Evolutionary conservation across 1,140 invertebrate genomes (phyloP).

Genomic region (Mycetomoellerius zeteki): DNA sequence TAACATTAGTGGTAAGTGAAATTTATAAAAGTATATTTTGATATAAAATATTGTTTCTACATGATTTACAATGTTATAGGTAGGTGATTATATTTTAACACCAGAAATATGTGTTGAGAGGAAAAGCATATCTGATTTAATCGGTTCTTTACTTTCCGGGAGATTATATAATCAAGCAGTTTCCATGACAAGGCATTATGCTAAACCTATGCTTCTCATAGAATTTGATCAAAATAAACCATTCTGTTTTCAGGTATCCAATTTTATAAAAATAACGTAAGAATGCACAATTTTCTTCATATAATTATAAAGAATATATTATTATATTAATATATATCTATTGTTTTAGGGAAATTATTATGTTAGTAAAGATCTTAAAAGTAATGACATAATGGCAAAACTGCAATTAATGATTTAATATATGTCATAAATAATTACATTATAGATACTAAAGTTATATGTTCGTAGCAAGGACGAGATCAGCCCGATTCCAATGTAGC

Average conservation of each 20-base stretch:
- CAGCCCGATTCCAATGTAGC: conserved; percentile 93
- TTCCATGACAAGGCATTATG: conserved; percentile 95
- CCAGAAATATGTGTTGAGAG: conserved; percentile 98
- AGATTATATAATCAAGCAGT: conserved; percentile 98
- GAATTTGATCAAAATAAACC: conserved; percentile 98
- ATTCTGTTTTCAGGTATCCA: conserved; percentile 93
- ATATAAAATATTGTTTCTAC: conserved; percentile 21
- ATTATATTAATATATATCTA: background rate
- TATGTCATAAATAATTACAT: too few species aligned
- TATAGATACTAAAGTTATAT: conserved; percentile 26
- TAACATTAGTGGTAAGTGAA: conserved; percentile 92
- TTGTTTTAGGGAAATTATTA: conserved; percentile 91
- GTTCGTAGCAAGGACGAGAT: conserved; percentile 90
- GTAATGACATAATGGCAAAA: conserved; percentile 93
- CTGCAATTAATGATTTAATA: conserved; percentile 89
- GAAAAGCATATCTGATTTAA: conserved; percentile 98
- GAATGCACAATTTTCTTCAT: background rate
- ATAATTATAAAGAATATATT: background rate
- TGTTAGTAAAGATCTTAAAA: conserved; percentile 92
- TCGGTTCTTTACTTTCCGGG: conserved; percentile 97
- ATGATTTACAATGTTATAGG: conserved; percentile 85
- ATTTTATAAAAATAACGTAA: conserved; percentile 21
- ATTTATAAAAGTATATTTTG: conserved; percentile 27
- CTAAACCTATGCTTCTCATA: conserved; percentile 96
- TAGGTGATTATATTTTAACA: conserved; percentile 99